These are phyloP conservation scores for Strix aluco DNA, from an alignment of 2,113 vertebrate genomes.

Conservation along the genomic window DNA sequence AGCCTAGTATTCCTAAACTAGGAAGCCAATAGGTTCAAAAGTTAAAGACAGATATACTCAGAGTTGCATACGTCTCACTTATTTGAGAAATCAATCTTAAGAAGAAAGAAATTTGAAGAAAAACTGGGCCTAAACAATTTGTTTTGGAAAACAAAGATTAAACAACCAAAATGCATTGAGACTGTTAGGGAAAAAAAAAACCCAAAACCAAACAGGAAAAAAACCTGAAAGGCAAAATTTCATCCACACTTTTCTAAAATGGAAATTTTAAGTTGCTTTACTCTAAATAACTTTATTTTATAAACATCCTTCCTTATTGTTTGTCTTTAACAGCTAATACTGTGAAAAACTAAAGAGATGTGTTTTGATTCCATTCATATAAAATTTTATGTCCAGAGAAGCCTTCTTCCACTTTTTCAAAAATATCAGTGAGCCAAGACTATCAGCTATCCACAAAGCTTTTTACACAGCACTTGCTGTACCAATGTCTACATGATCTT, in stretches of 20 bases:
- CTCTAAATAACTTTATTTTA: not conserved
- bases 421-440: not conserved
- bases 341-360: not conserved
- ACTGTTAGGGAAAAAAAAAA: not conserved
- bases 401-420: not conserved
- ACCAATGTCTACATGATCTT: not conserved
- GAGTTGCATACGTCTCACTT: not conserved
- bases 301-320: not conserved
- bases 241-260: not conserved
- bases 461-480: not conserved
- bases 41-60: not conserved
- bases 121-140: not conserved
- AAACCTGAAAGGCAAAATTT: not conserved
- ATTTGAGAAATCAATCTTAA: not conserved
- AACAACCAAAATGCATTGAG: not conserved
- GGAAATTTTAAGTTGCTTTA: not conserved
- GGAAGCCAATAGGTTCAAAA: not conserved
- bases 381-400: not conserved
- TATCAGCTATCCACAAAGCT: not conserved
- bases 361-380: not conserved
- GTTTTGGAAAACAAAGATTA: not conserved
- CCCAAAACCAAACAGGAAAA: not conserved
- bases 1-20: not conserved
- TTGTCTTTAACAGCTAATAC: not conserved
- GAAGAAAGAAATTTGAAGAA: not conserved